Evolutionary conservation across 2,888 invertebrate species (phyloP), one percentile per base, ranked within the genome.

Genomic region (Xiphydria camelus): DNA sequence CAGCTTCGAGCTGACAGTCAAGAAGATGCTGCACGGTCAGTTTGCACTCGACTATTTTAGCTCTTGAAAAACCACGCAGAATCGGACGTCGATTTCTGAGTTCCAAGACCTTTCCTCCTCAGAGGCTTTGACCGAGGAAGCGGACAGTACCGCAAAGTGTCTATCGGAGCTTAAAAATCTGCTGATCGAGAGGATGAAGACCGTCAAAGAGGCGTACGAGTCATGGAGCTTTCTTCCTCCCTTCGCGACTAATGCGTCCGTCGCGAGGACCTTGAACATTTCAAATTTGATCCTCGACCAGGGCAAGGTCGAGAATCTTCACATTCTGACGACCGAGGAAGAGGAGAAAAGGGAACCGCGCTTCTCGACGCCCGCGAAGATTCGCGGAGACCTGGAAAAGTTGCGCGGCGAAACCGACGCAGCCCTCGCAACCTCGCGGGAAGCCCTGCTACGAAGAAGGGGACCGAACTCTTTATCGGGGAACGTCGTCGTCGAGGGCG

Each of bases 131-230:
- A n/a, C n/a, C n/a, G n/a, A n/a, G n/a, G n/a, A n/a, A n/a, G n/a
- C n/a, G n/a, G n/a, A n/a, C n/a, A n/a, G n/a, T n/a, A n/a, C 52
- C 3, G 51, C 42, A 29, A 18, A 56, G 20, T 65, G 62, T 19
- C 51, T 72, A n/a, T 32, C 46, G 4, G 47, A 62, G 19, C 15
- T 72, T 14, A 45, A 57, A n/a, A 40, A 53, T 4, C 26, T 36
- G 14, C 45, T 72, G 23, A 36, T 51, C 17, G 25, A 39, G 1
- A 59, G 63, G 46, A 60, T 49, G 51, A 29, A 53, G n/a, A 14
- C 32, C 0, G 36, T 69, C 22, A 55, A 62, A 17, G 40, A 57
- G 18, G n/a, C n/a, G n/a, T n/a, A n/a, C n/a, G n/a, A n/a, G n/a
- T n/a, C n/a, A n/a, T n/a, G n/a, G n/a, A n/a, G n/a, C n/a, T n/a